These are phyloP conservation scores for Chamaetylas fuelleborni DNA, from an alignment of 2,113 vertebrate species.

Conservation along the genomic window DNA sequence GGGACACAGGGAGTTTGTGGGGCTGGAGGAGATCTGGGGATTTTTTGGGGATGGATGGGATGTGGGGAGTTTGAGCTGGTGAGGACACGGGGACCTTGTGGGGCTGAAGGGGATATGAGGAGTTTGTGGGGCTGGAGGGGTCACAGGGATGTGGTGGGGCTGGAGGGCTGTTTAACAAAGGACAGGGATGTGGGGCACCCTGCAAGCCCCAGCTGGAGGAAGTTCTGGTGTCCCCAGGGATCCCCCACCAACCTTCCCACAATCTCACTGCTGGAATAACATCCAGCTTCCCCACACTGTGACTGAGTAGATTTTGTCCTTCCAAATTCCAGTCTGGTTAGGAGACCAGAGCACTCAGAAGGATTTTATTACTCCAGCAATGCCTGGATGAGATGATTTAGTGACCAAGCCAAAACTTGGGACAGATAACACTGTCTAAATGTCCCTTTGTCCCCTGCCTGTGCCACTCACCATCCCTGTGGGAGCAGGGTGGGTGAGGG, in stretches of 20 bases:
- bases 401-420: fast-evolving
- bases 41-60: neutral
- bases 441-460: neutral
- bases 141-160: too few species aligned
- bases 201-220: neutral
- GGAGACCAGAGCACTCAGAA: neutral
- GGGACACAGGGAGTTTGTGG: neutral
- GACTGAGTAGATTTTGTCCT: neutral
- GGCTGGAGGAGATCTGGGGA: too few species aligned
- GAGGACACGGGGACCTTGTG: fast-evolving
- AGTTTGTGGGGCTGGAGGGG: neutral
- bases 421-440: neutral
- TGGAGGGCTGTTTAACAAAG: neutral
- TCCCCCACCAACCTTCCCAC: neutral
- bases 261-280: neutral
- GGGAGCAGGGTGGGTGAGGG: too few species aligned
- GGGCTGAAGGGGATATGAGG: neutral
- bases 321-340: fast-evolving
- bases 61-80: fast-evolving
- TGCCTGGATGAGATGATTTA: neutral
- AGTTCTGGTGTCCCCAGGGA: neutral
- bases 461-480: neutral
- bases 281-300: fast-evolving
- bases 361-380: neutral
- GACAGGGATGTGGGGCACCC: neutral